These are phyloP conservation scores for Lutjanus campechanus DNA, from an alignment of 2,797 vertebrate genomes.

Conservation along the genomic window DNA sequence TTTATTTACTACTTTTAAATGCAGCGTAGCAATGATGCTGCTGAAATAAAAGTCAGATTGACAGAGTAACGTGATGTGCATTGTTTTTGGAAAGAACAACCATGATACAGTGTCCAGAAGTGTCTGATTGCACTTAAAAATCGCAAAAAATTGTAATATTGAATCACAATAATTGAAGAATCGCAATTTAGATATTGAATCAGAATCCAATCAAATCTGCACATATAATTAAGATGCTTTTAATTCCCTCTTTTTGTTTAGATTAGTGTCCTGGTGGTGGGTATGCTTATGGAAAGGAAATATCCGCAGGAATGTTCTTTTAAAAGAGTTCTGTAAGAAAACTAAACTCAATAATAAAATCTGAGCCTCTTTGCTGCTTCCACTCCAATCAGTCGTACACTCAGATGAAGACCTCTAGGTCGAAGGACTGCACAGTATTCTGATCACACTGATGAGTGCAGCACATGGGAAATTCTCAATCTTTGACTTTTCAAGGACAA, in stretches of 20 bases:
- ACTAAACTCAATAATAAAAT: background rate
- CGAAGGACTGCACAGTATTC: conserved; percentile 5
- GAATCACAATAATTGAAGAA: too few relatives aligned
- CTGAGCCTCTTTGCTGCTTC: background rate
- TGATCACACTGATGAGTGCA: conserved; percentile 37
- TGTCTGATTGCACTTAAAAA: too few relatives aligned
- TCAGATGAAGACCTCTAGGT: conserved; percentile 17
- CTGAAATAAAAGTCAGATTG: too few relatives aligned
- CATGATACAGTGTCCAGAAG: too few relatives aligned
- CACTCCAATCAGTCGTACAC: conserved; percentile 15
- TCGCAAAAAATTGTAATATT: too few relatives aligned
- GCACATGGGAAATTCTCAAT: conserved; percentile 27
- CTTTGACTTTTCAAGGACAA: conserved; percentile 62
- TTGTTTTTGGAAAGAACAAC: too few relatives aligned
- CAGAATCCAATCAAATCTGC: too few relatives aligned
- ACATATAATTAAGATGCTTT: background rate
- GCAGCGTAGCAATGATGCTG: too few relatives aligned
- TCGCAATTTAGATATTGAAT: too few relatives aligned
- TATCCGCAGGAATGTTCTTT: background rate
- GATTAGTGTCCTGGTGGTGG: background rate
- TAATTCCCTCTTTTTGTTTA: background rate
- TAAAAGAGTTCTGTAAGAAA: background rate
- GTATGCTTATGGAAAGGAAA: background rate
- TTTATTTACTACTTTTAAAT: too few relatives aligned
- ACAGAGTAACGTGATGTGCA: too few relatives aligned